Conservation (phyloP, 2,797 vertebrate species). For the Falco peregrinus region DNA sequence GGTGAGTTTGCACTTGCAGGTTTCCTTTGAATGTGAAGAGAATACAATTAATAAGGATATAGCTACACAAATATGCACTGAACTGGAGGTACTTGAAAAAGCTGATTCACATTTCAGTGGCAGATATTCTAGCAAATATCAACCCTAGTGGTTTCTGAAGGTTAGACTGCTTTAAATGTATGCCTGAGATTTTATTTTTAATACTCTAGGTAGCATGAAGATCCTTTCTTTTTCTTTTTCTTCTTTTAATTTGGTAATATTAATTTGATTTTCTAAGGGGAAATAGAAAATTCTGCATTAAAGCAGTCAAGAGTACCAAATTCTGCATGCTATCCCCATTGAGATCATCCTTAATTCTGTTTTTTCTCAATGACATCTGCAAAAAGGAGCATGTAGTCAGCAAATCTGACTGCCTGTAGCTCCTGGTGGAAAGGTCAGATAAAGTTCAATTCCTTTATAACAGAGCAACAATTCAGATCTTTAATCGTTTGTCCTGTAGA, state of each 20-base stretch:
- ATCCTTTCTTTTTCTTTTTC: background rate
- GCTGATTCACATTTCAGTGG: background rate
- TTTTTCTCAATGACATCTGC: constrained; percentile 7
- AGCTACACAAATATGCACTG: background rate
- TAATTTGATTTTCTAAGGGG: background rate
- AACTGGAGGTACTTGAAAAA: background rate
- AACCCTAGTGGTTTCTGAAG: background rate
- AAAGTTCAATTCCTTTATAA: constrained; percentile 53
- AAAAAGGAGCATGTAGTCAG: constrained; percentile 1
- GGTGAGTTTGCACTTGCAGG: background rate
- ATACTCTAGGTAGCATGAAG: background rate
- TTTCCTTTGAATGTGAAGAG: background rate
- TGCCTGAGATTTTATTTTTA: background rate
- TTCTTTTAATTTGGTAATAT: background rate
- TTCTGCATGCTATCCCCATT: background rate
- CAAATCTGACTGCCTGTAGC: background rate
- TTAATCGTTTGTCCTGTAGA: background rate
- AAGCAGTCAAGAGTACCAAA: background rate
- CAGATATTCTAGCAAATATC: background rate
- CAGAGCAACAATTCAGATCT: background rate
- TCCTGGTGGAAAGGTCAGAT: constrained; percentile 41
- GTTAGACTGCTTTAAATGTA: background rate
- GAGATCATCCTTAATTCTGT: constrained; percentile 34
- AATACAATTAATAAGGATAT: background rate
- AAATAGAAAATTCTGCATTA: background rate